Percentiles rank a stretch among this genome's conserved stretches.
Evolutionary conservation across 2,797 vertebrate genomes (phyloP).

Genomic region (Mormyrus proboscirostris): DNA sequence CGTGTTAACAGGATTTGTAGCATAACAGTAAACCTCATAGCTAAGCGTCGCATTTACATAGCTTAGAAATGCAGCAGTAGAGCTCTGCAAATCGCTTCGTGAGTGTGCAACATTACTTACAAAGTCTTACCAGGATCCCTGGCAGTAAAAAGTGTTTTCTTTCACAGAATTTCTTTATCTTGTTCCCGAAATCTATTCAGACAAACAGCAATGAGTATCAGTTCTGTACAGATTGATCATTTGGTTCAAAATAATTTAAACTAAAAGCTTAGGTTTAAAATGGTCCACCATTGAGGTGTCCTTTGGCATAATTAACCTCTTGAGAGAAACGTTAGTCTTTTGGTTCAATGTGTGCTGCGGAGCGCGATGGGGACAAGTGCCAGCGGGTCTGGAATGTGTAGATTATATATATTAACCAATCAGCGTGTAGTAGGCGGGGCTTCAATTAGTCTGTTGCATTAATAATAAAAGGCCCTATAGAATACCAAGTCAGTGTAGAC

Average conservation of each 20-base stretch:
- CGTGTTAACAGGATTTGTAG: not conserved
- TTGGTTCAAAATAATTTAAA: not conserved
- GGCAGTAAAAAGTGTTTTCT: not conserved
- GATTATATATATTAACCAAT: not conserved
- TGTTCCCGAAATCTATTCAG: not conserved
- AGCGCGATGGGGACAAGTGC: not conserved
- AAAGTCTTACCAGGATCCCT: not conserved
- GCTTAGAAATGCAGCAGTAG: not conserved
- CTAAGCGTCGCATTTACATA: not conserved
- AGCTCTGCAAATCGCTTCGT: not conserved
- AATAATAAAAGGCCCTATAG: not conserved
- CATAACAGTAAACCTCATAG: not conserved
- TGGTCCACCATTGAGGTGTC: not conserved
- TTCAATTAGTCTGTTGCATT: not conserved
- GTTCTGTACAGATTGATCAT: not conserved
- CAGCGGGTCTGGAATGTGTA: not conserved
- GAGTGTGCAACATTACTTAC: not conserved
- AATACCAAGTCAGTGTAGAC: not conserved
- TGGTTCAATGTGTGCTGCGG: not conserved
- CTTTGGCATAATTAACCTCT: not conserved
- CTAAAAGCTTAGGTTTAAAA: not conserved
- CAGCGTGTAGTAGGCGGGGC: not conserved
- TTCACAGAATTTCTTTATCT: not conserved
- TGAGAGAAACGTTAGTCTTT: not conserved
- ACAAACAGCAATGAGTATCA: not conserved